phyloP scores from a whole-genome alignment of 2,888 invertebrate species.

The Lypha dubia region DNA sequence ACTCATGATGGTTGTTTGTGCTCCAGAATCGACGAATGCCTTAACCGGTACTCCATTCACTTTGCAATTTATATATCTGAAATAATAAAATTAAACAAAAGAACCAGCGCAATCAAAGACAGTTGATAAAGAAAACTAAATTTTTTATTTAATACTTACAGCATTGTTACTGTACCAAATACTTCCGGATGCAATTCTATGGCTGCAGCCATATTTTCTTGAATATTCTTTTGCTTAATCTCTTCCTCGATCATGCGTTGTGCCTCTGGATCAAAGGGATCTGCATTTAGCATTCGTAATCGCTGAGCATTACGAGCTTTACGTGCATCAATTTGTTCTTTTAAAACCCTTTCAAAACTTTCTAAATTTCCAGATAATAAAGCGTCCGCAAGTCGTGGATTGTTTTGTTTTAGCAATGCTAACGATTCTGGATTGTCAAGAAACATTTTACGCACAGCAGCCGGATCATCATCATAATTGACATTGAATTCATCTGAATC shows the following conservation, averaged over 20 bases:
- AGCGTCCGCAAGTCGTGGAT: slow-evolving; percentile 96
- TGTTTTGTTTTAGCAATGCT: slow-evolving; percentile 95
- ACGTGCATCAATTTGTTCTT: slow-evolving; percentile 92
- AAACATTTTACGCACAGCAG: slow-evolving; percentile 92
- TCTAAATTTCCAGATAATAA: slow-evolving; percentile 92
- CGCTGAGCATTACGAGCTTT: slow-evolving; percentile 93
- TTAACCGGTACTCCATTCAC: slow-evolving; percentile 98
- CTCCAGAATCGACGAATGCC: slow-evolving; percentile 99
- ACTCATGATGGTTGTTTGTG: slow-evolving; percentile 99
- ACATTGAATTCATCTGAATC: slow-evolving; percentile 82
- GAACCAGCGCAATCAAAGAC: not conserved
- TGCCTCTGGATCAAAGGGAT: slow-evolving; percentile 97
- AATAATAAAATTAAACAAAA: slow-evolving; percentile 28
- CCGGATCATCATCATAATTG: slow-evolving; percentile 90
- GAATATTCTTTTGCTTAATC: slow-evolving; percentile 97
- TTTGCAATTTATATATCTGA: slow-evolving; percentile 94
- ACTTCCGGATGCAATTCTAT: slow-evolving; percentile 99
- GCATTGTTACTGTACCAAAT: slow-evolving; percentile 98
- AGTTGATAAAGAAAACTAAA: not conserved
- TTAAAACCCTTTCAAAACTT: slow-evolving; percentile 90
- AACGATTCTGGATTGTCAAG: slow-evolving; percentile 95
- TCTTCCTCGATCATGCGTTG: slow-evolving; percentile 97
- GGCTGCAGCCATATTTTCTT: slow-evolving; percentile 99
- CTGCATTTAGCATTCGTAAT: slow-evolving; percentile 94
- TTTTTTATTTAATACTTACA: slow-evolving; percentile 85